Base-by-base conservation (phyloP, 1,140 invertebrate species). In the Cepaea nemoralis region DNA sequence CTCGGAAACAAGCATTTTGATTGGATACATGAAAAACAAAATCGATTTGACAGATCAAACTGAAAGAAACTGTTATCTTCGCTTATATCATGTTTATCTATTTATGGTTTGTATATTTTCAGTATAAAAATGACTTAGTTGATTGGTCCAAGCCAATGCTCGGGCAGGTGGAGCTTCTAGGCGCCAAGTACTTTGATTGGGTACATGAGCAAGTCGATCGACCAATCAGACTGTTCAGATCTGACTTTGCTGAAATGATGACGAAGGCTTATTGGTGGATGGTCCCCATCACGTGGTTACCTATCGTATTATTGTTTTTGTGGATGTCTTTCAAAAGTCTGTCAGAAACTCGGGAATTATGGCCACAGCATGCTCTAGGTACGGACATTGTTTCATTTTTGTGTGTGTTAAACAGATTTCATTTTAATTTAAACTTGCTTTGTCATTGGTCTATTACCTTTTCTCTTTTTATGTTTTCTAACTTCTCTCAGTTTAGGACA, bases 171-270 rank as follows among this genome's bases (percentile, higher is more conserved):
- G 88, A 87, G 6, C 42, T 85, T 12, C 86, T 93, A 27, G 89
- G 90, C 33, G 87, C 91, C 1, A 85, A 89, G 27, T 93, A 93
- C 79, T 91, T 89, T 87, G 89, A 87, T 19, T 93, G 92, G 92
- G 91, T 92, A 67, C 92, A 93, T 84, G 86, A 91, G 66, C 92
- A 92, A 6, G 91, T 89, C 31, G 92, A 93, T 74, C 88, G 87
- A 37, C 86, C 89, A 14, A 69, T 92, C 14, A 84, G 92, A 24
- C 85, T 92, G 8, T 91, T 93, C 78, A 71, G 91, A 12, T 92
- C 90, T 0, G 89, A 92, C 84, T 83, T 92, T 66, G 81, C 88
- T n/a, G 92, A 93, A 83, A 87, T 79, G 66, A 88, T 91, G 66
- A 91, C 90, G n/a, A 87, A 86, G 69, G 89, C 90, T 78, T 81